Evolutionary conservation across 2,888 invertebrate species (phyloP).

Genomic region (Drepana falcataria): DNA sequence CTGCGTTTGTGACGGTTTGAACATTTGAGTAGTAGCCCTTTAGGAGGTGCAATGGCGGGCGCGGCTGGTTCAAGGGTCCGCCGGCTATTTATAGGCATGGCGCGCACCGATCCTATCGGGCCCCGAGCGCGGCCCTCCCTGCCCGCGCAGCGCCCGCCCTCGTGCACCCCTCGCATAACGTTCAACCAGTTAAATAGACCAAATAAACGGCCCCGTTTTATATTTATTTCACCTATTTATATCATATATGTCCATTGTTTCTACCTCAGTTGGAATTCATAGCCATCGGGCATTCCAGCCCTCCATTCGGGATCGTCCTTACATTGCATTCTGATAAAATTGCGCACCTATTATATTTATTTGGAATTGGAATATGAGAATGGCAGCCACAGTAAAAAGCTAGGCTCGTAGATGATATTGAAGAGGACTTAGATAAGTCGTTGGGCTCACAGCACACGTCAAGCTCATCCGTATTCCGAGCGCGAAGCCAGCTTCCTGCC

Average conservation of each 20-base stretch:
- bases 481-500: slow-evolving; percentile 68
- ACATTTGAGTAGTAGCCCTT: slow-evolving; percentile 37
- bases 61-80: slow-evolving; percentile 74
- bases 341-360: slow-evolving; percentile 23
- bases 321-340: slow-evolving; percentile 44
- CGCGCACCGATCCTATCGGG: slow-evolving; percentile 65
- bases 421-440: slow-evolving; percentile 37
- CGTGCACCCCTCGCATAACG: slow-evolving; percentile 69
- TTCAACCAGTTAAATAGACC: slow-evolving; percentile 67
- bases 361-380: too few relatives aligned
- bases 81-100: slow-evolving; percentile 69
- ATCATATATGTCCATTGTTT: slow-evolving; percentile 70
- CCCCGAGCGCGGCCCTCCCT: slow-evolving; percentile 39
- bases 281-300: slow-evolving; percentile 52
- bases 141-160: slow-evolving; percentile 65
- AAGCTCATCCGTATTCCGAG: slow-evolving; percentile 68
- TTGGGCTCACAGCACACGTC: slow-evolving; percentile 44
- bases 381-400: too few relatives aligned
- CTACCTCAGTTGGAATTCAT: slow-evolving; percentile 60
- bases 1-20: not conserved
- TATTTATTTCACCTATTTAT: slow-evolving; percentile 72
- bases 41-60: slow-evolving; percentile 52
- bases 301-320: slow-evolving; percentile 42
- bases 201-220: slow-evolving; percentile 61
- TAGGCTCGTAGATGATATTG: slow-evolving; percentile 7